Conservation (phyloP, 2,113 vertebrate species). For the Lynx canadensis region DNA sequence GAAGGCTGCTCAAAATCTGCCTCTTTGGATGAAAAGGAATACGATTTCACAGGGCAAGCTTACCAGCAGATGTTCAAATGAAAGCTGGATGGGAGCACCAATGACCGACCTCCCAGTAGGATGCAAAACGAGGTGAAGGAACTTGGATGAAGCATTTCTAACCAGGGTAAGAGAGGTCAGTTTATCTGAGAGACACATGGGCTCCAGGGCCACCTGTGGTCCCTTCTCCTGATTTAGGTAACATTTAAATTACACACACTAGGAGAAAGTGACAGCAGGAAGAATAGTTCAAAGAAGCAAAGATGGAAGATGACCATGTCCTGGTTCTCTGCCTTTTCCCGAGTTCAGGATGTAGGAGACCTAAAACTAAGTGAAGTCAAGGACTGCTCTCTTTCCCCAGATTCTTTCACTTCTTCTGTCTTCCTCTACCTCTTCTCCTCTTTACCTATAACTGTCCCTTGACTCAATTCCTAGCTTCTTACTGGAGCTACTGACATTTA, state of each 20-base stretch:
- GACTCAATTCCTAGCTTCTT: background rate
- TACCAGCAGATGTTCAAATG: background rate
- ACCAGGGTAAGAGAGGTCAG: background rate
- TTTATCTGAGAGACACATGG: background rate
- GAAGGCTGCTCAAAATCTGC: background rate
- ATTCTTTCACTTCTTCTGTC: too few relatives aligned
- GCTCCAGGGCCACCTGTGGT: too few relatives aligned
- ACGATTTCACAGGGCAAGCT: constrained; percentile 27
- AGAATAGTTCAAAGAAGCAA: background rate
- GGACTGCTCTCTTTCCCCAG: background rate
- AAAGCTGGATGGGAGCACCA: background rate
- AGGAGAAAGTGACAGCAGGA: background rate
- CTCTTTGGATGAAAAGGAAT: constrained; percentile 36
- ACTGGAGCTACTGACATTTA: background rate
- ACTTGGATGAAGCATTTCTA: background rate
- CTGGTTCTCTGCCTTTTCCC: background rate
- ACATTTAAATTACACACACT: constrained; percentile 41
- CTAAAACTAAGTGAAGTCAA: background rate
- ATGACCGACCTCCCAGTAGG: background rate
- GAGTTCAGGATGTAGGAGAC: background rate
- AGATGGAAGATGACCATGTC: background rate
- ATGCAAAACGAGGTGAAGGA: background rate
- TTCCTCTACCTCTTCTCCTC: background rate
- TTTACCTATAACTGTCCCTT: background rate
- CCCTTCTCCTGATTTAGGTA: background rate